These are phyloP conservation scores for Emmelina monodactyla DNA, from an alignment of 2,888 invertebrate species.

Conservation along the genomic window DNA sequence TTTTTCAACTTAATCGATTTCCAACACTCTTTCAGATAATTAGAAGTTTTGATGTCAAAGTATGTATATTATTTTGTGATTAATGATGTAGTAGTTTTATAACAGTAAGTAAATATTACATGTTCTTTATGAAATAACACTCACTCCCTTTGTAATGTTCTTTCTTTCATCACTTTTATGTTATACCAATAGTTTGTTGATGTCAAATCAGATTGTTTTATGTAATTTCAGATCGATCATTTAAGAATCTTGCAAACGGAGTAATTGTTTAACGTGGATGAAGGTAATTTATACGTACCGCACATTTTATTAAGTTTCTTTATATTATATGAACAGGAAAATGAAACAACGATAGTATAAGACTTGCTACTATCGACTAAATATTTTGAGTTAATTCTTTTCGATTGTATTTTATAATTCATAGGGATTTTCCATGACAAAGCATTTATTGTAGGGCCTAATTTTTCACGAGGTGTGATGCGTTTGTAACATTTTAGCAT, in stretches of 20 bases:
- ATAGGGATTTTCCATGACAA: constrained; percentile 49
- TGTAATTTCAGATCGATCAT: constrained; percentile 61
- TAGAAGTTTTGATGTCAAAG: no score
- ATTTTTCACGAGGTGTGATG: constrained; percentile 28
- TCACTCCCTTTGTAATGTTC: no score
- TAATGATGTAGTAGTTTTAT: no score
- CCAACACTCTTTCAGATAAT: no score
- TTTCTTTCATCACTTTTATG: no score
- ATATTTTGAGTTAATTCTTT: not conserved
- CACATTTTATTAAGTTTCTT: no score
- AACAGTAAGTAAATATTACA: no score
- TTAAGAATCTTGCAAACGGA: constrained; percentile 60
- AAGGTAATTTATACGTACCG: constrained; percentile 18
- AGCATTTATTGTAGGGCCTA: constrained; percentile 61
- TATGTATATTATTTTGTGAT: no score
- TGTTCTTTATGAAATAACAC: no score
- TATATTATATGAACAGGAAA: constrained; percentile 15
- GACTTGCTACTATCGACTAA: constrained; percentile 34
- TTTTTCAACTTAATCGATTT: no score
- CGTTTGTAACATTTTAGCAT: not conserved
- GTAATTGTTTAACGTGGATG: constrained; percentile 43
- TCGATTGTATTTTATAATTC: constrained; percentile 28
- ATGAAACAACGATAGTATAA: constrained; percentile 54
- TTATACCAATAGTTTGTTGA: no score
- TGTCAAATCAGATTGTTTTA: no score